Evolutionary conservation across 2,113 vertebrate species (phyloP), one percentile per base, ranked within the genome.

Genomic region (Colossoma macropomum): DNA sequence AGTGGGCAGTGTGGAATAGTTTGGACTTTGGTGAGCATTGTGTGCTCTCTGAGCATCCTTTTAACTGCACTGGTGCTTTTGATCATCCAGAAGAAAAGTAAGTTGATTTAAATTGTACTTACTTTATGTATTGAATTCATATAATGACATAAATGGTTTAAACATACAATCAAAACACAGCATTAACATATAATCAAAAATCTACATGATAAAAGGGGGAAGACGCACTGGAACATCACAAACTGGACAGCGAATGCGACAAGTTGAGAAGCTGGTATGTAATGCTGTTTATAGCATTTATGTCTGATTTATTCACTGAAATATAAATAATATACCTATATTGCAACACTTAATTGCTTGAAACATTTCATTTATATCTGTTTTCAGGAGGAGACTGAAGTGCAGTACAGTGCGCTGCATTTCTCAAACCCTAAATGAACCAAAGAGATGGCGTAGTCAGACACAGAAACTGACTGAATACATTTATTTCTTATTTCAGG

Each of bases 71-170:
- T 70, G 66, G 66, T 21, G 30, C 1, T 70, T 70, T 70, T 70
- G 19, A 41, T 70, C 66, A 70, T 70, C 21, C 66, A 70, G 11
- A 70, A 23, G 34, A 70, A 41, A 41, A 70, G 66, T 70, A 70
- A 70, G 66, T 41, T 38, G 66, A 38, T 41, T 70, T 68, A 13
- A 16, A 68, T 70, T 34, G 10, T 41, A 38, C 32, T 68, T 3
- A 17, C 2, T 70, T 70, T 41, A 62, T 10, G 27, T 2, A 62
- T 27, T 62, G n/a, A 62, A 27, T 15, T 21, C 59, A 62, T 21
- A 50, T 52, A 52, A 52, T 10, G 2, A 52, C 7, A 8, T 65
- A 25, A 28, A 28, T 10, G 62, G 11, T 52, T 52, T 9, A 65
- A 21, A 62, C 23, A 23, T 0, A 59, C 56, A 59, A 59, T 59